Base-by-base conservation (phyloP, 2,888 invertebrate genomes). In the Ferrisia virgata region DNA sequence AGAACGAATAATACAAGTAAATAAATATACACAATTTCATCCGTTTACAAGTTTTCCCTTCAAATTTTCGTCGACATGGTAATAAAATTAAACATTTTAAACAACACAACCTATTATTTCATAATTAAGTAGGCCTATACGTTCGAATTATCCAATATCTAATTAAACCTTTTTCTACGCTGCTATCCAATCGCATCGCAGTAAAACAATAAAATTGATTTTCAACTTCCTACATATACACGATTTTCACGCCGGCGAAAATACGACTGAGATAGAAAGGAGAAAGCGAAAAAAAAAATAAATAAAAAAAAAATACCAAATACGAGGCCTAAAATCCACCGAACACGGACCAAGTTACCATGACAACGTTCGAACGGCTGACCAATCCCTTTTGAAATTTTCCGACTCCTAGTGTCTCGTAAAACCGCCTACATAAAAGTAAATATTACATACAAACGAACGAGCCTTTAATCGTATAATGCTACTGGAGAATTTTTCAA, bases 351-450 rank as follows among this genome's bases (percentile, higher is more conserved):
- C 72, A 76, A 76, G 72, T 76, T 36, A 36, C 72, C 72, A 76
- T 76, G 72, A 36, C 72, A 36, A 76, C 72, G 72, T 76, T 76
- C n/a, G 4, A 76, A 36, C 72, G 33, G 72, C 36, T 76, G 72
- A 76, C 72, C 72, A 36, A 76, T 76, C 72, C 33, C 72, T 76
- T 76, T 76, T 36, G 5, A 76, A 76, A 76, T 76, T 76, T 36
- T 36, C n/a, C n/a, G 36, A 22, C 72, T 76, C 18, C 36, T 76
- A 18, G 72, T 18, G 72, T 76, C 36, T 18, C 72, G 36, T 9
- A 36, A 76, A 76, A 76, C 72, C 72, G 72, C 72, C 72, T 76
- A 36, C 36, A 28, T 76, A 36, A 36, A 64, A 28, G 28, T 64
- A 64, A 64, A 64, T 64, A 64, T 15, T 28, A 64, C 28, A 28